A percentile compares a stretch with the other conserved stretches of the same genome.
phyloP scores from a whole-genome alignment of 92 coral and sea anemone species.

The Porites lobata region DNA sequence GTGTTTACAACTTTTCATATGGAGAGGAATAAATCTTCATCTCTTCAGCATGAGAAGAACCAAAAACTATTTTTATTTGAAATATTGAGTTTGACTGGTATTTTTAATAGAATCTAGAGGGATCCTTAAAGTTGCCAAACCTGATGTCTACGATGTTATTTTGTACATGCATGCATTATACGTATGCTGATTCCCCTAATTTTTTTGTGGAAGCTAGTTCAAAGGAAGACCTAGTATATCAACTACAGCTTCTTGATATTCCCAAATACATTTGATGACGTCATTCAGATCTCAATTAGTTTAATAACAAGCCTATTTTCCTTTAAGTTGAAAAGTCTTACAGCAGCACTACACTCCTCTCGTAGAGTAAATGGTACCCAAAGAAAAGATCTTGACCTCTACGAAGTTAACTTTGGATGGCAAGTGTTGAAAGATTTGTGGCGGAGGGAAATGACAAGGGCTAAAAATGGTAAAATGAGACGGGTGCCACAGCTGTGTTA shows the following conservation, averaged over 20 bases:
- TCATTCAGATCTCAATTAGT: not conserved
- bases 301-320: not conserved
- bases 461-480: not conserved
- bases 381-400: not conserved
- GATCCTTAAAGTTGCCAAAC: not conserved
- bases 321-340: conserved; percentile 2
- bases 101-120: too few relatives aligned
- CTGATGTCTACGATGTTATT: not conserved
- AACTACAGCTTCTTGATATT: not conserved
- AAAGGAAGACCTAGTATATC: too few relatives aligned
- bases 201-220: too few relatives aligned
- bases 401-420: conserved; percentile 8
- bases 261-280: not conserved
- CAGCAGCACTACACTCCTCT: conserved; percentile 1
- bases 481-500: conserved; percentile 1
- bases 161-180: too few relatives aligned
- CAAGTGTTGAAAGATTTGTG: conserved; percentile 2
- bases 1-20: too few relatives aligned
- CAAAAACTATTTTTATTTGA: too few relatives aligned
- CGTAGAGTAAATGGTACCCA: not conserved
- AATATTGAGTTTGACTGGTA: too few relatives aligned
- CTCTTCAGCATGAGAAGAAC: too few relatives aligned
- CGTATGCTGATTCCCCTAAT: too few relatives aligned
- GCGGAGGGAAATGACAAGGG: conserved; percentile 3
- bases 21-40: too few relatives aligned